Conservation (phyloP, 2,888 invertebrate species). For the Rhagonycha lutea region DNA sequence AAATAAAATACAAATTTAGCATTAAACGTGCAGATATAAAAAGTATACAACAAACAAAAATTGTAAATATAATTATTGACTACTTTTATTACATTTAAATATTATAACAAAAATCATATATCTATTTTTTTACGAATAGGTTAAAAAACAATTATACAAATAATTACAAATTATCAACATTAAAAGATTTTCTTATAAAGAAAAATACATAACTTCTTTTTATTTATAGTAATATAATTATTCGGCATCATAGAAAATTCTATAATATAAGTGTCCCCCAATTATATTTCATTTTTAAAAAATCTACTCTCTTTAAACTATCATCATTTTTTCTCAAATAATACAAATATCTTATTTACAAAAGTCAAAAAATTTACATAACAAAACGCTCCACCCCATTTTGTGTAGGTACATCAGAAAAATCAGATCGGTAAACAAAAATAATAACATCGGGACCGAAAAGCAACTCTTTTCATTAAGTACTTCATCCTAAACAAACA, state of each 20-base stretch:
- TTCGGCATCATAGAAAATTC: slow-evolving; percentile 47
- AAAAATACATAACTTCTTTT: slow-evolving; percentile 40
- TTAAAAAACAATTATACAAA: slow-evolving; percentile 54
- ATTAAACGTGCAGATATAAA: slow-evolving; percentile 4
- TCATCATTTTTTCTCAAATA: background rate
- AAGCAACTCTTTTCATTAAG: background rate
- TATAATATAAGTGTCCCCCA: background rate
- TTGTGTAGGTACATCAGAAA: background rate
- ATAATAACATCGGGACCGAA: background rate
- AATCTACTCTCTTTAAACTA: background rate
- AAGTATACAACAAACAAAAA: slow-evolving; percentile 28
- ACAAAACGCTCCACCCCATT: background rate
- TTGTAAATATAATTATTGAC: slow-evolving; percentile 24
- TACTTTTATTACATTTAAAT: slow-evolving; percentile 34
- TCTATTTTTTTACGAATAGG: slow-evolving; percentile 38
- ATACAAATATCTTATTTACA: background rate
- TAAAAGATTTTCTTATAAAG: slow-evolving; percentile 55
- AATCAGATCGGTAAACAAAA: background rate
- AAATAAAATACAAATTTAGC: slow-evolving; percentile 23
- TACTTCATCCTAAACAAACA: background rate
- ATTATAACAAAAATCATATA: slow-evolving; percentile 55
- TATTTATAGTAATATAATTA: slow-evolving; percentile 6
- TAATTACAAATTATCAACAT: slow-evolving; percentile 54
- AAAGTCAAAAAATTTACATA: background rate
- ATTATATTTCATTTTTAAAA: slow-evolving; percentile 4